phyloP scores from a whole-genome alignment of 2,797 vertebrate genomes.

The Diceros bicornis region DNA sequence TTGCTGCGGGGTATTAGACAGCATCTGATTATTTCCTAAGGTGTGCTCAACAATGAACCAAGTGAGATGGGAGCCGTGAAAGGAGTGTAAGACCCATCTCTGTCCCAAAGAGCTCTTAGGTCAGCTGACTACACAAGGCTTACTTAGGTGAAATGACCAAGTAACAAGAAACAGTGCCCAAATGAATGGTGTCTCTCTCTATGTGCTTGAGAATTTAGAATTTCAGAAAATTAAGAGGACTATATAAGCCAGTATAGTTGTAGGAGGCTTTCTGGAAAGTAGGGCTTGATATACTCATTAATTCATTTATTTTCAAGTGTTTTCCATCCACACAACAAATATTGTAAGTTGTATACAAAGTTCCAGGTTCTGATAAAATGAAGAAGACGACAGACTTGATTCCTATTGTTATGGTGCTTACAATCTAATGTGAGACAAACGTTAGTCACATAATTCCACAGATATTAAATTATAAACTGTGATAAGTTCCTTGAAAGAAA shows the following conservation, averaged over 20 bases:
- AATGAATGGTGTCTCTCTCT: neutral
- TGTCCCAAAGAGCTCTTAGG: neutral
- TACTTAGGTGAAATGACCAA: neutral
- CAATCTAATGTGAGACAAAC: neutral
- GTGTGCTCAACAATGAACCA: neutral
- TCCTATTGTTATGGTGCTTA: neutral
- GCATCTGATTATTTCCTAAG: neutral
- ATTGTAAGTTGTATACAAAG: neutral
- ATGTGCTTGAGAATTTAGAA: neutral
- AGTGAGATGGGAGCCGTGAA: neutral
- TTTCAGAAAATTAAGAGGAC: conserved; percentile 18
- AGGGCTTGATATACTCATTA: neutral
- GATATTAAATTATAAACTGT: neutral
- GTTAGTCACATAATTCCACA: neutral
- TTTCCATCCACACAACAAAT: neutral
- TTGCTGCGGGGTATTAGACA: neutral
- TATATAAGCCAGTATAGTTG: neutral
- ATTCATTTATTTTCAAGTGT: neutral
- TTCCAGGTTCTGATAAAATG: conserved; percentile 23
- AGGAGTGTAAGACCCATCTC: neutral
- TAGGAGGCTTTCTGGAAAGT: neutral
- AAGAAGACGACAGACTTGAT: neutral
- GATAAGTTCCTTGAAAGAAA: neutral
- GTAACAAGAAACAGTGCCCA: neutral
- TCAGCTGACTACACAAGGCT: neutral